A percentile compares a stretch with the other conserved stretches of the same genome.
Conservation (phyloP, 1,140 invertebrate genomes). For the Streblospio benedicti region DNA sequence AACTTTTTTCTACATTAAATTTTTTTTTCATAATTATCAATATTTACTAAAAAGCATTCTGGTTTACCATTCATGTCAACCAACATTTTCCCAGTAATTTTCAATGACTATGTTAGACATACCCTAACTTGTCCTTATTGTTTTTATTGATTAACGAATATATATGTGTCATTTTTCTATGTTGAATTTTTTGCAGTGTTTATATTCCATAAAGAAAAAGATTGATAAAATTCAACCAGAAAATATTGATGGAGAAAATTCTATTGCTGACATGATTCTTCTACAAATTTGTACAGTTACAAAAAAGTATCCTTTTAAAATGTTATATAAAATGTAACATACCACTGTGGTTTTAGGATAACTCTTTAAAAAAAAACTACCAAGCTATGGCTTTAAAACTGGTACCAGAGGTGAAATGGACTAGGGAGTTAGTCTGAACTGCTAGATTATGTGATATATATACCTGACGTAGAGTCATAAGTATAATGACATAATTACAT, state of each 20-base stretch:
- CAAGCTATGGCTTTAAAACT: not conserved
- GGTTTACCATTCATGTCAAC: no score
- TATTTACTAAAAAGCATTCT: no score
- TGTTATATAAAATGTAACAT: not conserved
- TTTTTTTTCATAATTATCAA: no score
- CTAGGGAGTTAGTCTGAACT: no score
- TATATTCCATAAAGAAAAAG: not conserved
- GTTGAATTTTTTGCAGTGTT: not conserved
- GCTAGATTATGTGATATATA: not conserved
- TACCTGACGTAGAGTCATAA: not conserved
- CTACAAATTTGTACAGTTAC: constrained; percentile 50
- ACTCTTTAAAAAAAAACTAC: not conserved
- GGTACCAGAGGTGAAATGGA: not conserved
- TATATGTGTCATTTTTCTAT: constrained; percentile 21
- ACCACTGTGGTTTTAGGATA: not conserved
- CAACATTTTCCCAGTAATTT: no score
- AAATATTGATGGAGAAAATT: constrained; percentile 26
- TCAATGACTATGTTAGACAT: constrained; percentile 34
- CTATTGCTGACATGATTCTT: constrained; percentile 32
- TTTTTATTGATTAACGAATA: not conserved
- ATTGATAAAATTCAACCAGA: constrained; percentile 12
- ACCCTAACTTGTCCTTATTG: not conserved
- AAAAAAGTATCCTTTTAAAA: constrained; percentile 43
- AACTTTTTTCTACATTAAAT: no score
- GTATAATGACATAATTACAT: not conserved